Percentiles rank a stretch among this genome's conserved stretches.
Conservation (phyloP, 2,113 vertebrate species). For the Anseranas semipalmata region DNA sequence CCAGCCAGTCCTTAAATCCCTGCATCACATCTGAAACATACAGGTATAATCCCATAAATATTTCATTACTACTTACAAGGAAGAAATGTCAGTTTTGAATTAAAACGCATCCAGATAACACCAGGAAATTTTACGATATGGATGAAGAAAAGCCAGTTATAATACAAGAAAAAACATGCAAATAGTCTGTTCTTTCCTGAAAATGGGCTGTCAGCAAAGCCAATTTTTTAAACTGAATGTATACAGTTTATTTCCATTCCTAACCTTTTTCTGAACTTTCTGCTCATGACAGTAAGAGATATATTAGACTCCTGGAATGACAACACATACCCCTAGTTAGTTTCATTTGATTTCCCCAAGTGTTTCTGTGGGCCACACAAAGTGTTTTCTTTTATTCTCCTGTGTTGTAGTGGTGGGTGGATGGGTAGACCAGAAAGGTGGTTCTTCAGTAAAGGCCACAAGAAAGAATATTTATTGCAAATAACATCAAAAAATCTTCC, state of each 20-base stretch:
- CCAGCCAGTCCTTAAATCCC: not conserved
- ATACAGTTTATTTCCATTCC: not conserved
- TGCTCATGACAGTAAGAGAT: not conserved
- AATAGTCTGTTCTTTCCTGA: not conserved
- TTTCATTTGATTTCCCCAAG: not conserved
- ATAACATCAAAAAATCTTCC: not conserved
- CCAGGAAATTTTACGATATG: not conserved
- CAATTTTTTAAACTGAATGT: not conserved
- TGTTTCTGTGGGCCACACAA: not conserved
- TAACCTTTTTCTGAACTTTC: not conserved
- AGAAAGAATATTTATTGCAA: not conserved
- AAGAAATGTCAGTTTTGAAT: not conserved
- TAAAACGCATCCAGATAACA: not conserved
- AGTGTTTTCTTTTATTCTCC: not conserved
- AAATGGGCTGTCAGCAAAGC: not conserved
- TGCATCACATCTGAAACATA: not conserved
- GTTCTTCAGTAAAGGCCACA: not conserved
- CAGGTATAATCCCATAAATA: conserved; percentile 1
- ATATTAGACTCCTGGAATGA: not conserved
- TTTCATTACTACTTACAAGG: not conserved
- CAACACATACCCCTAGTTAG: not conserved
- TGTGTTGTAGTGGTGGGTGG: not conserved
- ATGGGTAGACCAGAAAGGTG: not conserved
- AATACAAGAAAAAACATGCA: not conserved
- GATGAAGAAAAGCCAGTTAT: not conserved